These are phyloP conservation scores for Leptinotarsa tumamoca DNA, from an alignment of 2,888 invertebrate genomes.

Conservation along the genomic window DNA sequence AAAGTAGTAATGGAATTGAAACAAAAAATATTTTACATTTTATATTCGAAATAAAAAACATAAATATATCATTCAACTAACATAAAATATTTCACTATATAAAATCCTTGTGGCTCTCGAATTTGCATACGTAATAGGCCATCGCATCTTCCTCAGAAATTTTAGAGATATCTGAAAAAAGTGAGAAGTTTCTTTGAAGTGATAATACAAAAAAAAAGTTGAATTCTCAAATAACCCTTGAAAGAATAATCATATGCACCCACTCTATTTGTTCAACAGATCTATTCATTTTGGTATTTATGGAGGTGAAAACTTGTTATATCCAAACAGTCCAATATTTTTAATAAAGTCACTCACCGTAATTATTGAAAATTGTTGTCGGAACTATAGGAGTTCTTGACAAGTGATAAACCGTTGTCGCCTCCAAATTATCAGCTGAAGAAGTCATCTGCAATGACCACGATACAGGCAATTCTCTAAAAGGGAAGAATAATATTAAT, in stretches of 20 bases:
- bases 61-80: neutral
- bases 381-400: slow-evolving; percentile 49
- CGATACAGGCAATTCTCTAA: slow-evolving; percentile 43
- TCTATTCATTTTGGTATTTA: no score
- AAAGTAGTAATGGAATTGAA: neutral
- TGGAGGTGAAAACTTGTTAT: no score
- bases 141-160: slow-evolving; percentile 26
- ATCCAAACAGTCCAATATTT: no score
- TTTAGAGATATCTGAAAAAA: slow-evolving; percentile 13
- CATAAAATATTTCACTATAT: slow-evolving; percentile 10
- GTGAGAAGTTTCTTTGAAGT: neutral
- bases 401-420: slow-evolving; percentile 47
- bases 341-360: slow-evolving; percentile 33
- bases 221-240: no score
- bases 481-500: slow-evolving; percentile 6
- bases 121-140: slow-evolving; percentile 39
- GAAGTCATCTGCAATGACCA: slow-evolving; percentile 48
- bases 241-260: no score
- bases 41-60: neutral
- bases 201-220: no score
- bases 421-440: slow-evolving; percentile 29
- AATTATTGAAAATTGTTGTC: slow-evolving; percentile 46
- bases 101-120: slow-evolving; percentile 33
- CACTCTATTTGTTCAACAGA: no score
- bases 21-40: neutral